Conservation (phyloP, 2,797 vertebrate species). For the Todus mexicanus region DNA sequence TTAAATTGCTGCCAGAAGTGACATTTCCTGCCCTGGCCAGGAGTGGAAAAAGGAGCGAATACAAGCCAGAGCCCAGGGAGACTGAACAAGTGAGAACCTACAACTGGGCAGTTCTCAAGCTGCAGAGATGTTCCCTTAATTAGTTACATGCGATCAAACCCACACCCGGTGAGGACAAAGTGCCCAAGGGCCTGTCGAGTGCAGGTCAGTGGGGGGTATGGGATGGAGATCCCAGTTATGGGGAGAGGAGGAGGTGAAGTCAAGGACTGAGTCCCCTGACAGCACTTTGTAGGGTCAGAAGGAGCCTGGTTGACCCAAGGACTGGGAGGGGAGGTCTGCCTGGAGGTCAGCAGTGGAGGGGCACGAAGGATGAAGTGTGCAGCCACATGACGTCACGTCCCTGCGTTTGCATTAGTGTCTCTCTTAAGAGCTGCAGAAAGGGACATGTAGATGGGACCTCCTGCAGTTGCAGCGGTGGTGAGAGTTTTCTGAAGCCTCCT, state of each 20-base stretch:
- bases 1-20: constrained; percentile 54
- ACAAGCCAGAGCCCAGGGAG: neutral
- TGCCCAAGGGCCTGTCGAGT: neutral
- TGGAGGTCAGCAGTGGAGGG: neutral
- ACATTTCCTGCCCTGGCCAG: constrained; percentile 36
- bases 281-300: neutral
- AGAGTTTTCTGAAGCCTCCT: neutral
- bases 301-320: neutral
- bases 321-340: neutral
- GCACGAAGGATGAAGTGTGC: fast-evolving
- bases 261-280: neutral
- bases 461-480: neutral
- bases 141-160: constrained; percentile 20
- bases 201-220: neutral
- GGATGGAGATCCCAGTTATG: neutral
- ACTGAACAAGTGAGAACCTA: neutral
- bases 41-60: neutral
- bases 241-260: neutral
- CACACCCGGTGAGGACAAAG: neutral
- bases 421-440: neutral
- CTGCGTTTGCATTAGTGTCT: fast-evolving
- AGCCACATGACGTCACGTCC: fast-evolving
- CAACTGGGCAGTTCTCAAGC: constrained; percentile 28
- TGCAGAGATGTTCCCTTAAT: constrained; percentile 30
- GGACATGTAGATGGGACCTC: neutral